Conservation (phyloP, 2,888 invertebrate species). For the Blastobasis adustella region DNA sequence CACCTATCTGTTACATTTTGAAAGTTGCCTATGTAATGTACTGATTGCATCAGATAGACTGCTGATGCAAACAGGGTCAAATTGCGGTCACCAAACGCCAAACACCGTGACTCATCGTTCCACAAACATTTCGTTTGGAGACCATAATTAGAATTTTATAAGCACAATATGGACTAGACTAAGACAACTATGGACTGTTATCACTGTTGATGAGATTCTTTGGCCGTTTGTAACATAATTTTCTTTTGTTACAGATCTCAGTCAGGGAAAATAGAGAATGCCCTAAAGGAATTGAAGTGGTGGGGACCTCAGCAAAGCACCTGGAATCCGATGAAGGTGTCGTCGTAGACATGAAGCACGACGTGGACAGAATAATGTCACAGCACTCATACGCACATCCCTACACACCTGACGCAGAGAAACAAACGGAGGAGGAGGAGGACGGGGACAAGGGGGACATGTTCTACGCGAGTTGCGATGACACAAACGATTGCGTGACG, state of each 20-base stretch:
- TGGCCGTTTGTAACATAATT: background rate
- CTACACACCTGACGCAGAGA: slow-evolving; percentile 42
- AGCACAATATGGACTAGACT: no score
- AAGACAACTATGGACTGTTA: no score
- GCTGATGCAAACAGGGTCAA: no score
- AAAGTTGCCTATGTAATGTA: no score
- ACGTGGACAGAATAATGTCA: slow-evolving; percentile 62
- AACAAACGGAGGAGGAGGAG: slow-evolving; percentile 44
- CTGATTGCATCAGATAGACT: no score
- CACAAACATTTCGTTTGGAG: no score
- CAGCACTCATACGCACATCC: slow-evolving; percentile 72
- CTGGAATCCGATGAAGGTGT: slow-evolving; percentile 85
- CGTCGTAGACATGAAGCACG: slow-evolving; percentile 63
- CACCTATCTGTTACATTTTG: no score
- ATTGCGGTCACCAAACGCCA: no score
- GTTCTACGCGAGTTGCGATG: slow-evolving; percentile 83
- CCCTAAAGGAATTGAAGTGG: slow-evolving; percentile 80
- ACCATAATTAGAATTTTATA: no score
- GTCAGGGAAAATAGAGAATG: slow-evolving; percentile 51
- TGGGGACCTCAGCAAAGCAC: slow-evolving; percentile 90
- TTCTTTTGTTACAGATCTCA: slow-evolving; percentile 43
- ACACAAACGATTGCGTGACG: slow-evolving; percentile 82
- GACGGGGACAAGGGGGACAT: slow-evolving; percentile 72
- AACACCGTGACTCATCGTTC: no score
- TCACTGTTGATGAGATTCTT: no score